Percentiles rank a stretch among this genome's conserved stretches.
phyloP scores from a whole-genome alignment of 2,888 invertebrate species.

The Chalcosyrphus nemorum region DNA sequence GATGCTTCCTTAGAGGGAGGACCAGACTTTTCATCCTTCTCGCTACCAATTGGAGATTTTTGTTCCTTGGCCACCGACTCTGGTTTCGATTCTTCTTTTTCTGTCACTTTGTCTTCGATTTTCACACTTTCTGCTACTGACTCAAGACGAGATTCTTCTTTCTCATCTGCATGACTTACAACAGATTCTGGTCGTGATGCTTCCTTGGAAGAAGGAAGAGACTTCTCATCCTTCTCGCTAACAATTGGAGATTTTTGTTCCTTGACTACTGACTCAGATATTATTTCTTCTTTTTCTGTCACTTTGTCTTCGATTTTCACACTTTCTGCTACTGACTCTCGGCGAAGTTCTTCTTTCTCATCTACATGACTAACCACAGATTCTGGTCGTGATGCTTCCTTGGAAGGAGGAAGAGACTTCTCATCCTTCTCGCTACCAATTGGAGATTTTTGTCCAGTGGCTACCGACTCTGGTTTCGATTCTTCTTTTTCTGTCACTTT shows the following conservation, averaged over 20 bases:
- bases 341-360: too few species aligned
- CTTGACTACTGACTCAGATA: constrained; percentile 33
- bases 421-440: too few species aligned
- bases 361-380: too few species aligned
- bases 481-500: too few species aligned
- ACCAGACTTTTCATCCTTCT: too few species aligned
- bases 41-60: too few species aligned
- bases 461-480: too few species aligned
- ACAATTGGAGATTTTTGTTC: not conserved
- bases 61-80: not conserved
- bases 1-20: too few species aligned
- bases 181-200: constrained; percentile 63
- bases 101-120: constrained; percentile 26
- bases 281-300: constrained; percentile 18
- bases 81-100: constrained; percentile 71
- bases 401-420: not conserved
- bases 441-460: too few species aligned
- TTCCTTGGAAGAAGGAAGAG: not conserved
- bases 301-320: not conserved
- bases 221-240: not conserved
- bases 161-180: constrained; percentile 56
- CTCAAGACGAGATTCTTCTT: constrained; percentile 33
- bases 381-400: constrained; percentile 23
- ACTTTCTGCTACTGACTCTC: too few species aligned
- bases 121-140: constrained; percentile 25